Percentiles rank a stretch among this genome's conserved stretches.
phyloP scores from a whole-genome alignment of 2,113 vertebrate species.

The Myanophis thanlyinensis region DNA sequence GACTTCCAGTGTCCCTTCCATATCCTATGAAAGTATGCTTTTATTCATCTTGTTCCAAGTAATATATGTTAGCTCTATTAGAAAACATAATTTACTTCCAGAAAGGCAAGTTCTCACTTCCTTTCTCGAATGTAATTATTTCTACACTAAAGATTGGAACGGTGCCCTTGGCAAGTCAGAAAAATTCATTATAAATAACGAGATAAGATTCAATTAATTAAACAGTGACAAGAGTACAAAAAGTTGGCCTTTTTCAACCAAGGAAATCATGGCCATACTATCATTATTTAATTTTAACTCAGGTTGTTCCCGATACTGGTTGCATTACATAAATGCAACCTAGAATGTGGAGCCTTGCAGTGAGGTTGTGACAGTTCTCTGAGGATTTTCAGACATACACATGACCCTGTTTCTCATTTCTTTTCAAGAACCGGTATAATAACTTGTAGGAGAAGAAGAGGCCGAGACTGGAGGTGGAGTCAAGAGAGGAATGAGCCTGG shows the following conservation, averaged over 20 bases:
- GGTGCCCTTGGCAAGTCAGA: constrained; percentile 63
- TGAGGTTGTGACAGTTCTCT: background rate
- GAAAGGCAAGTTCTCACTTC: constrained; percentile 54
- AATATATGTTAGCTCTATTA: background rate
- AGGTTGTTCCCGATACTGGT: background rate
- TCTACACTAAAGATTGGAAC: constrained; percentile 50
- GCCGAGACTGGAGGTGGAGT: too few relatives aligned
- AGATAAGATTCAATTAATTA: constrained; percentile 59
- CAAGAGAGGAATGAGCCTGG: too few relatives aligned
- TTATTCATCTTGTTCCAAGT: background rate
- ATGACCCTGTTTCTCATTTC: too few relatives aligned
- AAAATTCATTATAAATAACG: constrained; percentile 67
- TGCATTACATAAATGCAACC: constrained; percentile 12
- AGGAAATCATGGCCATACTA: constrained; percentile 36
- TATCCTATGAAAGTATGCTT: too few relatives aligned
- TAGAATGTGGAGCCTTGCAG: background rate
- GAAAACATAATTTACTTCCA: background rate
- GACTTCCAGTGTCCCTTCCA: too few relatives aligned
- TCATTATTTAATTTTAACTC: constrained; percentile 34
- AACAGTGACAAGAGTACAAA: constrained; percentile 40
- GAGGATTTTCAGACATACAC: background rate
- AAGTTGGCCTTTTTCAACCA: constrained; percentile 43
- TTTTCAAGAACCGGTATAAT: too few relatives aligned
- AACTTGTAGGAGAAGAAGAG: too few relatives aligned
- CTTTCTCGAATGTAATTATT: constrained; percentile 8